phyloP scores from a whole-genome alignment of 2,113 vertebrate genomes.

The Phyllostomus hastatus region DNA sequence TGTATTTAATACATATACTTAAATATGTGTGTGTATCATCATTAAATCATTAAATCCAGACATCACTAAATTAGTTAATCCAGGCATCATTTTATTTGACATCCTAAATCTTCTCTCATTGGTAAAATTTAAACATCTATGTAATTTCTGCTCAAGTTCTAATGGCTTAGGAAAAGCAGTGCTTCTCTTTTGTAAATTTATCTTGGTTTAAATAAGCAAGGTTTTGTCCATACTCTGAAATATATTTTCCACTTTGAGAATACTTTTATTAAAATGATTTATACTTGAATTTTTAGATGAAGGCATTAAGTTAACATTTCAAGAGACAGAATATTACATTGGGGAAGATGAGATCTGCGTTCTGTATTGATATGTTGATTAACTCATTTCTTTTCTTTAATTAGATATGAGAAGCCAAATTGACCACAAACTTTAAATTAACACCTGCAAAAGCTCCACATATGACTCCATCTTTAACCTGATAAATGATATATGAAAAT shows the following conservation, averaged over 20 bases:
- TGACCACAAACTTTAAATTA: not conserved
- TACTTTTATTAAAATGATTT: not conserved
- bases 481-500: too few relatives aligned
- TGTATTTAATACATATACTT: too few relatives aligned
- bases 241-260: not conserved
- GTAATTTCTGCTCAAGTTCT: not conserved
- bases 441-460: fast-evolving
- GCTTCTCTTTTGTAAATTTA: not conserved
- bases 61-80: not conserved
- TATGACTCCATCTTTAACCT: not conserved
- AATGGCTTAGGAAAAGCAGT: not conserved
- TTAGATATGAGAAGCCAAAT: not conserved
- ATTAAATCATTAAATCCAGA: not conserved
- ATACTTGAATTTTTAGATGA: not conserved
- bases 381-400: not conserved
- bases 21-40: not conserved
- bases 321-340: not conserved
- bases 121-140: not conserved
- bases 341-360: not conserved
- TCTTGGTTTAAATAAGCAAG: not conserved
- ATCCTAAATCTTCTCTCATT: not conserved
- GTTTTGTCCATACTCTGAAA: not conserved
- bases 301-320: not conserved
- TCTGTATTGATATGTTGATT: too few relatives aligned
- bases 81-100: too few relatives aligned